phyloP scores from a whole-genome alignment of 53 echinoderm and acorn worm genomes.

The Glandiceps talaboti region DNA sequence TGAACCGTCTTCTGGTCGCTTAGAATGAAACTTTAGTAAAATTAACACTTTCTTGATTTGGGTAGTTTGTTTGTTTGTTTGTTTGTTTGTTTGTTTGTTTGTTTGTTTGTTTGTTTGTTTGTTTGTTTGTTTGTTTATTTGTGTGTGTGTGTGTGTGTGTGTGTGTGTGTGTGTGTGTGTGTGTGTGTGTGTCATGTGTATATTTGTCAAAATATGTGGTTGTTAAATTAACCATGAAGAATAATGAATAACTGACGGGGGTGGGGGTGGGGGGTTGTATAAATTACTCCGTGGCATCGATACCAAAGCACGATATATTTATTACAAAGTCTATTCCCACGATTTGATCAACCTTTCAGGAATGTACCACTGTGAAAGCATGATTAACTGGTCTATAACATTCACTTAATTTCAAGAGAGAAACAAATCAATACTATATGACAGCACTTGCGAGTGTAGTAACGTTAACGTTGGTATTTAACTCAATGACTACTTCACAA shows the following conservation, averaged over 20 bases:
- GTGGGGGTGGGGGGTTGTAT: not conserved
- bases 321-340: not conserved
- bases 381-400: no score
- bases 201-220: not conserved
- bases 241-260: not conserved
- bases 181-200: not conserved
- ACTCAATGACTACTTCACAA: no score
- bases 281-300: not conserved
- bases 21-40: no score
- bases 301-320: not conserved
- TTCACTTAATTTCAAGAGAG: no score
- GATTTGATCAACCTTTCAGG: not conserved
- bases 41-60: no score
- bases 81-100: not conserved
- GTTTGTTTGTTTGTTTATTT: not conserved
- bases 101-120: not conserved
- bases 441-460: no score
- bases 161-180: not conserved
- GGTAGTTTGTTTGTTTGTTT: not conserved
- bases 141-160: not conserved
- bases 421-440: no score
- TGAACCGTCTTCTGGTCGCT: no score
- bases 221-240: no score
- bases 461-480: no score
- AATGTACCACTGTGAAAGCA: no score